These are phyloP conservation scores for Drosophila arawakana DNA, from an alignment of 1,140 invertebrate species.

Conservation along the genomic window DNA sequence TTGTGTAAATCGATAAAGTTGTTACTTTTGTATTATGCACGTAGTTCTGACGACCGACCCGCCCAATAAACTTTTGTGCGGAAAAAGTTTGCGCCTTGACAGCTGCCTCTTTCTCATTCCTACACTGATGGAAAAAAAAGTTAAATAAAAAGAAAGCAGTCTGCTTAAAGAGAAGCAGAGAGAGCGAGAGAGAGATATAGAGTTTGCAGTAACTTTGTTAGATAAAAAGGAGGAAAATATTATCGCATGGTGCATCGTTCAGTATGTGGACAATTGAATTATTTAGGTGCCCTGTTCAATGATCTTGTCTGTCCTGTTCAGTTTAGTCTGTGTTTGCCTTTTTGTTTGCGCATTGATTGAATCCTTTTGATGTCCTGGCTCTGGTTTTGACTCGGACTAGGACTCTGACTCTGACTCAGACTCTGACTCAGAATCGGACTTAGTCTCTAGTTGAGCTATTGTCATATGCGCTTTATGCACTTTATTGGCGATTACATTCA, in stretches of 20 bases:
- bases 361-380: conserved; percentile 63
- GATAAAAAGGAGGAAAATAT: conserved; percentile 49
- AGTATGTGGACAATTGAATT: conserved; percentile 78
- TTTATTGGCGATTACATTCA: conserved; percentile 83
- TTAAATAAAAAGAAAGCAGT: no score
- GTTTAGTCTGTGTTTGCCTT: conserved; percentile 53
- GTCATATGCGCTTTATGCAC: conserved; percentile 79
- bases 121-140: neutral
- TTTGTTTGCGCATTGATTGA: conserved; percentile 78
- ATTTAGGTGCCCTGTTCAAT: conserved; percentile 68
- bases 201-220: neutral
- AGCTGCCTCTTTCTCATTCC: conserved; percentile 34
- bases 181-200: neutral
- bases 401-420: neutral
- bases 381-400: neutral
- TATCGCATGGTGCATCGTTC: conserved; percentile 73
- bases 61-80: conserved; percentile 54
- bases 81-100: conserved; percentile 58
- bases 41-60: conserved; percentile 31
- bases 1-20: conserved; percentile 80
- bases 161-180: neutral
- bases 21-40: conserved; percentile 56
- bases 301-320: conserved; percentile 37
- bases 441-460: conserved; percentile 37
- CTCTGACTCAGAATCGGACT: neutral